Conservation (phyloP, 2,113 vertebrate genomes). For the Oreotrochilus melanogaster region DNA sequence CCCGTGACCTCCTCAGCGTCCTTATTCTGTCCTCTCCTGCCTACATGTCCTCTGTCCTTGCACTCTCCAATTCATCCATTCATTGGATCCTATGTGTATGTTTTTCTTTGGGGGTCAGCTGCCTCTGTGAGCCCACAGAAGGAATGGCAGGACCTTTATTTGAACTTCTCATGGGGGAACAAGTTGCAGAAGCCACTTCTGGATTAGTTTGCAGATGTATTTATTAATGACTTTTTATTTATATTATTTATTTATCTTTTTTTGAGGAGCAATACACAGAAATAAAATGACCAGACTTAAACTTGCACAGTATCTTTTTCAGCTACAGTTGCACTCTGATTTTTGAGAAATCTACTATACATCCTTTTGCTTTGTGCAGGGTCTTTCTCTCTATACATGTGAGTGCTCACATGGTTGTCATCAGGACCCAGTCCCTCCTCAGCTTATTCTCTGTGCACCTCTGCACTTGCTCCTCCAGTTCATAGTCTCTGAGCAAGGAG, state of each 20-base stretch:
- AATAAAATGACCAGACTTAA: background rate
- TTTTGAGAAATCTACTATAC: background rate
- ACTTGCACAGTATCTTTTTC: background rate
- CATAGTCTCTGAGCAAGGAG: background rate
- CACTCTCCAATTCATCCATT: background rate
- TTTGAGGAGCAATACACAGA: background rate
- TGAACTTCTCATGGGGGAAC: background rate
- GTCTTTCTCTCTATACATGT: background rate
- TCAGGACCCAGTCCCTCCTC: fast-evolving
- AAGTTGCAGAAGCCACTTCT: background rate
- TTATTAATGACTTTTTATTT: background rate
- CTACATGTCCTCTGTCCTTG: background rate
- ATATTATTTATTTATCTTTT: background rate
- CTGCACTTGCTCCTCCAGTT: background rate
- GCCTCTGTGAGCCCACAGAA: background rate
- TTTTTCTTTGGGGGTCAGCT: background rate
- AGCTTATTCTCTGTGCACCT: background rate
- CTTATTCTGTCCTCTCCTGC: background rate
- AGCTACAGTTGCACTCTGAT: background rate
- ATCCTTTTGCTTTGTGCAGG: background rate
- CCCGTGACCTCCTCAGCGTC: background rate
- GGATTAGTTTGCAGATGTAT: background rate
- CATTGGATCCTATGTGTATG: background rate
- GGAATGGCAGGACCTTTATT: background rate
- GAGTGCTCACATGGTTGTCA: background rate